These are phyloP conservation scores for Lochmaea capreae DNA, from an alignment of 2,888 invertebrate species.

Conservation along the genomic window DNA sequence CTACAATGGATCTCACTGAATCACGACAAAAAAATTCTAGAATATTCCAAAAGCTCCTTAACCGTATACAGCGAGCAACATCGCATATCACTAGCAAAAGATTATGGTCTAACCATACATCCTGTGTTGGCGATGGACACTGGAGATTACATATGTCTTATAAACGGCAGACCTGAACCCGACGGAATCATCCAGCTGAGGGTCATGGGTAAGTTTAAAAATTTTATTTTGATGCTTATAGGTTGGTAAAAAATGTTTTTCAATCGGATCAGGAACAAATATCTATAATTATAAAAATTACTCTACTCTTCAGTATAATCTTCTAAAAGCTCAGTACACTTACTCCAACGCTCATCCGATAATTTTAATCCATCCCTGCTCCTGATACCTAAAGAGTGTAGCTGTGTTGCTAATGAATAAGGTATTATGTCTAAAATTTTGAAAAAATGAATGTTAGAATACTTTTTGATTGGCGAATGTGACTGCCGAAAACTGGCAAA, in stretches of 20 bases:
- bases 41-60: conserved; percentile 67
- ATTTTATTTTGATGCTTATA: neutral
- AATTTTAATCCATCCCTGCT: too few relatives aligned
- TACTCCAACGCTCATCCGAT: too few relatives aligned
- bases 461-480: too few relatives aligned
- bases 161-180: conserved; percentile 76
- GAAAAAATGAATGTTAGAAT: too few relatives aligned
- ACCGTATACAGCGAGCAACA: conserved; percentile 68
- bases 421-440: too few relatives aligned
- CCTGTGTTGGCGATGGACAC: conserved; percentile 74
- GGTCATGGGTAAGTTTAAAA: conserved; percentile 72
- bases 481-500: too few relatives aligned
- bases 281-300: neutral
- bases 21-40: conserved; percentile 67
- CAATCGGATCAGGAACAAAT: neutral
- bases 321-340: too few relatives aligned
- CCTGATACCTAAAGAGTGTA: too few relatives aligned
- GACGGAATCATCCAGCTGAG: conserved; percentile 74
- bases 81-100: conserved; percentile 71
- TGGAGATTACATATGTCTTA: conserved; percentile 76
- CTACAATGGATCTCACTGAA: conserved; percentile 71
- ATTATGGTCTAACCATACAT: conserved; percentile 73
- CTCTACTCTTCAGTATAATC: too few relatives aligned
- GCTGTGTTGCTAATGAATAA: too few relatives aligned
- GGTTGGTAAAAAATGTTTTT: too few relatives aligned